Base-by-base conservation (phyloP, 2,797 vertebrate genomes). In the Orestias chungarensis region DNA sequence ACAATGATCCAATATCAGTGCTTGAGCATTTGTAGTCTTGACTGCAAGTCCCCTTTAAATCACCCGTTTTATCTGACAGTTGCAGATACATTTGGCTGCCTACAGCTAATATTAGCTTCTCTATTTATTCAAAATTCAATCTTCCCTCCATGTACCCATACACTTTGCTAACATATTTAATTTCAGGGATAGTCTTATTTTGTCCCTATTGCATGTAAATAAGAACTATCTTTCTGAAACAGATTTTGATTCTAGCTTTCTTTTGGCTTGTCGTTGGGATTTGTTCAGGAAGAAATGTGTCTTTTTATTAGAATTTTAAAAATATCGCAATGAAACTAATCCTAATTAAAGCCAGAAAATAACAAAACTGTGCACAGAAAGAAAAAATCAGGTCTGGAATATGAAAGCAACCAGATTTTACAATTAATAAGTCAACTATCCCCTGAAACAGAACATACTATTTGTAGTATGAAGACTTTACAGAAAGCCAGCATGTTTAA, bases 31-130 rank as follows among this genome's bases (percentile, higher is more conserved):
- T 38, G 59, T 40, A 40, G 59, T 59, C 49, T 55, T 6, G 18
- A 29, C 46, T 59, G 15, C 35, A 25, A 71, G 35, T 38, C 64
- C 66, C 46, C 57, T 47, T 17, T 70, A 70, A n/a, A 74, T 82
- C 66, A 73, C 66, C 49, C 43, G 18, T 67, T 76, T 74, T 62
- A 71, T 84, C 52, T 76, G 64, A 64, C 68, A 67, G 64, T 42
- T 20, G 15, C 1, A 14, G 27, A 35, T 50, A 76, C 43, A 64
- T 14, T 38, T 62, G 29, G 52, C 68, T 80, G 70, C 47, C 61
- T 74, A 35, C 73, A 62, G 35, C 23, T 76, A 47, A 64, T 55
- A 70, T 73, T 23, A 73, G 66, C 67, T 23, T 76, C 27, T 75
- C 67, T 66, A 0, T 61, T 70, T 82, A 59, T 35, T 8, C 31